Percentiles rank a stretch among this genome's conserved stretches.
These are phyloP conservation scores for Steinernema scapterisci DNA, from an alignment of 2,888 invertebrate species.

Conservation along the genomic window DNA sequence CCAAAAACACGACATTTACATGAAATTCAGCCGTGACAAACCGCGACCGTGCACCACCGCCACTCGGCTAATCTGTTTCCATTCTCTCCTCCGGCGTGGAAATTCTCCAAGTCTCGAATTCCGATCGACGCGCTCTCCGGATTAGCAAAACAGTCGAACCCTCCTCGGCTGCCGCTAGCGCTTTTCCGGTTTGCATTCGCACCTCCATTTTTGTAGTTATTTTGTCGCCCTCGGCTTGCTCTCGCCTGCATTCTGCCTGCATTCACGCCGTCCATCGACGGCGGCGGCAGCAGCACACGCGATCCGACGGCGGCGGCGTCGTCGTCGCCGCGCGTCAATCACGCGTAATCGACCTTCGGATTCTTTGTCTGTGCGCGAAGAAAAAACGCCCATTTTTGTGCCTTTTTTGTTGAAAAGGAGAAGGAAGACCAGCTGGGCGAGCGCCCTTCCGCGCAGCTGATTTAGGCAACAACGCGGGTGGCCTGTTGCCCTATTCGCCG, in stretches of 20 bases:
- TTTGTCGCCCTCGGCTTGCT: too few species aligned
- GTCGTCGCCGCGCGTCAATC: constrained; percentile 26
- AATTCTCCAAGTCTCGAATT: constrained; percentile 20
- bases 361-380: constrained; percentile 30
- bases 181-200: constrained; percentile 25
- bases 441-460: constrained; percentile 25
- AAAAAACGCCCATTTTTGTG: constrained; percentile 32
- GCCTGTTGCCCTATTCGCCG: constrained; percentile 5
- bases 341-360: constrained; percentile 29
- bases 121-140: neutral
- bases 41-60: neutral
- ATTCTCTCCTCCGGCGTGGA: neutral
- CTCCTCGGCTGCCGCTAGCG: neutral
- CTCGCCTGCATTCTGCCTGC: neutral
- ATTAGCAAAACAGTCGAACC: neutral
- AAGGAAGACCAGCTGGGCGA: constrained; percentile 17
- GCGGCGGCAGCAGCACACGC: neutral
- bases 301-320: neutral
- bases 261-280: neutral
- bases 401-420: constrained; percentile 19
- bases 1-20: neutral
- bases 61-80: constrained; percentile 1
- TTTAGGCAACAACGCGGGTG: constrained; percentile 27
- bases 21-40: neutral
- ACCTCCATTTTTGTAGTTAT: constrained; percentile 20